A percentile compares a stretch with the other conserved stretches of the same genome.
These are phyloP conservation scores for Malurus alboscapulatus DNA, from an alignment of 2,113 vertebrate genomes.

Conservation along the genomic window DNA sequence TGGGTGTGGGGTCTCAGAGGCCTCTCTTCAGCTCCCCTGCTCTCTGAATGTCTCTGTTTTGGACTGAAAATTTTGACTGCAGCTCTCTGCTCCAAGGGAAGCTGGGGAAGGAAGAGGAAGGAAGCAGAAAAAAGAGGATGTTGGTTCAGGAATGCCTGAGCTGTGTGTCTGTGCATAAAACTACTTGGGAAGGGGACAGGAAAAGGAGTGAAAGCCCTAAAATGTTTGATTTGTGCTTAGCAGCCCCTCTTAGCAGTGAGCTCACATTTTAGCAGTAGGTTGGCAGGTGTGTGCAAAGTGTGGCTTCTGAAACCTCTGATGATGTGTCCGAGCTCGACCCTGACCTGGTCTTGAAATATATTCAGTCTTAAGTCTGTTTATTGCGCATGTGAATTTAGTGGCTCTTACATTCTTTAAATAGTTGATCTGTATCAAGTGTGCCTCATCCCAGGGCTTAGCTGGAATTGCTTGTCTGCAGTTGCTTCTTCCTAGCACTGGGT, in stretches of 20 bases:
- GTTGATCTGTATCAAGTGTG: constrained; percentile 53
- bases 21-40: not conserved
- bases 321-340: not conserved
- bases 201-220: not conserved
- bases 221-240: not conserved
- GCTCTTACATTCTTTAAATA: constrained; percentile 64
- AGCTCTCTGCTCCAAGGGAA: not conserved
- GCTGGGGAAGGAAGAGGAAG: not conserved
- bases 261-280: not conserved
- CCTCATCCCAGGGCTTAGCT: constrained; percentile 54
- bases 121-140: not conserved
- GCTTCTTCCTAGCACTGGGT: not conserved
- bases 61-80: not conserved
- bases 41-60: not conserved
- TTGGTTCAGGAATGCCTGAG: not conserved
- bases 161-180: not conserved
- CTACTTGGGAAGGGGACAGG: not conserved
- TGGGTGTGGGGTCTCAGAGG: not conserved
- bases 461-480: not conserved
- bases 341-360: constrained; percentile 13
- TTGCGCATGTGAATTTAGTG: constrained; percentile 11
- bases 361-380: not conserved
- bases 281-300: not conserved
- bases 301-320: not conserved
- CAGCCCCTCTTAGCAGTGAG: not conserved